These are phyloP conservation scores for Tilapia sparmanii DNA, from an alignment of 2,113 vertebrate genomes.

Conservation along the genomic window DNA sequence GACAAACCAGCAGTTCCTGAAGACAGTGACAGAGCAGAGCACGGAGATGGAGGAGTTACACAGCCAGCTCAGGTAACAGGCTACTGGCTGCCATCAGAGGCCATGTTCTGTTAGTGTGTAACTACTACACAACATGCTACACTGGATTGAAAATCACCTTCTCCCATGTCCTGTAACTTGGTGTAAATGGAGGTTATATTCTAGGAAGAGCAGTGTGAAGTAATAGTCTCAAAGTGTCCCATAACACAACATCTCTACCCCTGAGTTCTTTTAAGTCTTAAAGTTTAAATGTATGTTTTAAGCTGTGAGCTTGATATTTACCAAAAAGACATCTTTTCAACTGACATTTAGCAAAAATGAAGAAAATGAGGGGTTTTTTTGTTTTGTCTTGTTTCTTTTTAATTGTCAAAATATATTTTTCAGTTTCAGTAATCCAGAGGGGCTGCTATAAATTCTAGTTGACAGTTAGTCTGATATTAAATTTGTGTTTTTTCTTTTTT, in stretches of 20 bases:
- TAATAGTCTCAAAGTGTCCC: not conserved
- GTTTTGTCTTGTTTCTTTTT: not conserved
- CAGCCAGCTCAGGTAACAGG: constrained; percentile 81
- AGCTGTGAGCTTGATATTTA: not conserved
- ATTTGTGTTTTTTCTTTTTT: not conserved
- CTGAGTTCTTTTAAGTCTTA: not conserved
- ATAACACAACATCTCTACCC: accelerated
- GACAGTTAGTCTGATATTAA: not conserved
- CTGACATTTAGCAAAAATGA: not conserved
- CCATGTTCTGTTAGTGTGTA: not conserved
- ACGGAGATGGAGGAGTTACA: constrained; percentile 78
- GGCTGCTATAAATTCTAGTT: not conserved
- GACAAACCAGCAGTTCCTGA: constrained; percentile 85
- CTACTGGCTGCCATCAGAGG: not conserved
- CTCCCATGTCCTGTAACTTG: not conserved
- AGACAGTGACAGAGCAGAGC: constrained; percentile 80
- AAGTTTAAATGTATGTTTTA: not conserved
- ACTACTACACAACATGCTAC: not conserved
- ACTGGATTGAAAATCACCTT: not conserved
- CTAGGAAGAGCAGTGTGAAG: not conserved
- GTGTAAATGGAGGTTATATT: not conserved
- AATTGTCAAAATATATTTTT: not conserved
- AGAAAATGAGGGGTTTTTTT: not conserved
- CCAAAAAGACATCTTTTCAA: not conserved
- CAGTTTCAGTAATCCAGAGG: not conserved